phyloP scores from a whole-genome alignment of 1,140 invertebrate species.

The Diploscapter pachys region DNA sequence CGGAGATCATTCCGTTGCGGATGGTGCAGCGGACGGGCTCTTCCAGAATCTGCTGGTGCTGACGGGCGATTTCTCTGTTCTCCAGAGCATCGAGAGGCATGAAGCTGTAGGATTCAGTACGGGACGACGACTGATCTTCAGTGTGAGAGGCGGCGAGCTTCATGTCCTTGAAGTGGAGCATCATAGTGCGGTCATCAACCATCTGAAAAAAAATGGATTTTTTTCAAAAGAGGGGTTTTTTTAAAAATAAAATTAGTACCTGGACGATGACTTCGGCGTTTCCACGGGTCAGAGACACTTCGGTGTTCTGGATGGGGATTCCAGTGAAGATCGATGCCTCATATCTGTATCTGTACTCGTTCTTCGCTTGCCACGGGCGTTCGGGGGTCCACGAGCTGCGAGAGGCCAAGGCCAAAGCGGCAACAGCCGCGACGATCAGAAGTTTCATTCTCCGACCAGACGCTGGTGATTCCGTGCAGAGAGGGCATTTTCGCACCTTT shows the following conservation, averaged over 20 bases:
- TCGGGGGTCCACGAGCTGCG: slow-evolving; percentile 3
- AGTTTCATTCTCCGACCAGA: no score
- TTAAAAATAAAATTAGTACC: slow-evolving; percentile 12
- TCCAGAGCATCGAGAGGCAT: slow-evolving; percentile 6
- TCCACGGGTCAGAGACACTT: slow-evolving; percentile 11
- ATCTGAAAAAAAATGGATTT: not conserved
- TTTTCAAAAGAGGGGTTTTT: no score
- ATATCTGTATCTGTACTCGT: slow-evolving; percentile 20
- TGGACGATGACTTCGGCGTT: slow-evolving; percentile 18
- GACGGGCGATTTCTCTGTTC: slow-evolving; percentile 7
- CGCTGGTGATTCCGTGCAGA: no score
- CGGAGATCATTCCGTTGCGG: slow-evolving; percentile 24
- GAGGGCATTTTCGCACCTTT: no score
- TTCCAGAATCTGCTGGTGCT: slow-evolving; percentile 18
- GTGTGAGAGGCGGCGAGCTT: slow-evolving; percentile 3
- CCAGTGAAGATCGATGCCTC: slow-evolving; percentile 12
- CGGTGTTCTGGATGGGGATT: slow-evolving; percentile 7
- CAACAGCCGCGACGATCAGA: not conserved
- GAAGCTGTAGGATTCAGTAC: slow-evolving; percentile 2
- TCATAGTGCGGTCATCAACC: slow-evolving; percentile 6
- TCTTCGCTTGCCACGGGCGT: slow-evolving; percentile 13
- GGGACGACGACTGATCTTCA: not conserved
- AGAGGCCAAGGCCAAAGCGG: slow-evolving; percentile 11
- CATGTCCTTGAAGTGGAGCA: slow-evolving; percentile 17
- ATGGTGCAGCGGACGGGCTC: slow-evolving; percentile 23